Base-by-base conservation (phyloP, 2,797 vertebrate genomes). In the Gymnoscopelus microlampas region DNA sequence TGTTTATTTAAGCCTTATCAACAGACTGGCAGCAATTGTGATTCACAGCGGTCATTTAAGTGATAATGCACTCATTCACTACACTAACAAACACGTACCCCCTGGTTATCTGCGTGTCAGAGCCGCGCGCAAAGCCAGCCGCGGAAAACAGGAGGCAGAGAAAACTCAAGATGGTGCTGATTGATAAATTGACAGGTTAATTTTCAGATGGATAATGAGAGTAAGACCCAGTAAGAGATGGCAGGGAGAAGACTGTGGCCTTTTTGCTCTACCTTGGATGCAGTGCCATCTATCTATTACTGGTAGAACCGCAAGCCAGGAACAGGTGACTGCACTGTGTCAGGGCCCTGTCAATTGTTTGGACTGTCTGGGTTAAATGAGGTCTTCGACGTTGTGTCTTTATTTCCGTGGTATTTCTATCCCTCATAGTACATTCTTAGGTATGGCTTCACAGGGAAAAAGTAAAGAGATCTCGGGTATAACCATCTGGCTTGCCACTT, bases 181-280 rank as follows among this genome's bases (percentile, higher is more conserved):
- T 97, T 98, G 98, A 99, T 98, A 99, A 98, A 98, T 97, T 97
- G 97, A 99, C 97, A 98, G 96, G 96, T 99, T 98, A 97, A 99
- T 99, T 98, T 99, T 96, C 95, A 90, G 95, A 95, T 93, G 94
- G 96, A 97, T 98, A 97, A 98, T 96, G 95, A 97, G 95, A 97
- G 94, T 94, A 94, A 95, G 94, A 95, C 94, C 95, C 94, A 91
- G 93, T 19, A 19, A 94, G 93, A 95, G 94, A 95, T 90, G 84
- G 84, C 78, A 88, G 79, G 74, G 81, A 85, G 81, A 85, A 85
- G 87, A 78, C 76, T 71, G 78, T 80, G 75, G 91, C 78, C 83
- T 86, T 89, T 19, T 48, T 74, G 92, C 92, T 97, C 96, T 95
- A 94, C 94, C 88, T 97, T 95, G 97, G 88, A 95, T 96, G 94